Base-by-base conservation (phyloP, 2,888 invertebrate genomes). In the Mylabris sibirica region DNA sequence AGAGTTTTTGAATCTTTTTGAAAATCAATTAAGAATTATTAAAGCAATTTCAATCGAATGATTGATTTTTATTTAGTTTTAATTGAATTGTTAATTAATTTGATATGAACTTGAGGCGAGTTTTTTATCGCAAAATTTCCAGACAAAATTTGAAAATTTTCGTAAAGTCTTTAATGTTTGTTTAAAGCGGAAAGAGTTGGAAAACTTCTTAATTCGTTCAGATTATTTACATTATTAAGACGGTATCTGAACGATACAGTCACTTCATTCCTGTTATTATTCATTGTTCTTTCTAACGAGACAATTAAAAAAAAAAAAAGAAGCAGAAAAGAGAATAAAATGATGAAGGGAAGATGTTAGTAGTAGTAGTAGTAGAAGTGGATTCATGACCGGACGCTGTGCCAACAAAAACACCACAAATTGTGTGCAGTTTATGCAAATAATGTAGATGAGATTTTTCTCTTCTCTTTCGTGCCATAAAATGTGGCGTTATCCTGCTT, bases 391-490 rank as follows among this genome's bases (percentile, higher is more conserved):
- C 77, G 76, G 73, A 73, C 75, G 73, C 71, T 73, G 63, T 72
- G 74, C 76, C 73, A 77, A 80, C 78, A 78, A 77, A 80, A 79
- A 78, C 78, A 77, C 77, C 77, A 75, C 78, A 79, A 79, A 77
- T 80, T 81, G 81, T 81, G 80, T 83, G 83, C 83, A 84, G 82
- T 85, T 85, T 85, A 85, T 85, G 85, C 84, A 85, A 85, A 85
- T 85, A 84, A 84, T 84, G 83, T 83, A 84, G 84, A 85, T 84
- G 84, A 84, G 84, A 83, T 84, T 85, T 84, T 84, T 84, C 83
- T 82, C 82, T 83, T 81, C 80, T 81, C 78, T 78, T 75, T 76
- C 76, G 79, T 53, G 81, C 77, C 79, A 81, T 83, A 83, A 84
- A 84, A 76, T 83, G 79, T 75, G 80, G 81, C 77, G 82, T 84